A percentile compares a stretch with the other conserved stretches of the same genome.
phyloP scores from a whole-genome alignment of 2,888 invertebrate genomes.

The Eupithecia vulgata region DNA sequence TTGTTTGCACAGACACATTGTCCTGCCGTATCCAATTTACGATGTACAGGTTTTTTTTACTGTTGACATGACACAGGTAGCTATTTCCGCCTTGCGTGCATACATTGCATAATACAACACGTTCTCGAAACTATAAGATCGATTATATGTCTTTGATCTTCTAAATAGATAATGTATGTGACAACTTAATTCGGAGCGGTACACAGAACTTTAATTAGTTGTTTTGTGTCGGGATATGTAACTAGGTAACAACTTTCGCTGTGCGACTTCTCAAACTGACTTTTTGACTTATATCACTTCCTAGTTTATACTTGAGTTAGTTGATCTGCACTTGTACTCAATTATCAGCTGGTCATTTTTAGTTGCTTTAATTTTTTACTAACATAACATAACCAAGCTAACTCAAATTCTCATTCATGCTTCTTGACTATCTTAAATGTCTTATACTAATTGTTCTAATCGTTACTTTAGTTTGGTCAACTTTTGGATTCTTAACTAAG shows the following conservation, averaged over 20 bases:
- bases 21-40: slow-evolving; percentile 39
- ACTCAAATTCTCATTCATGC: not conserved
- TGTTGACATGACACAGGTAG: slow-evolving; percentile 41
- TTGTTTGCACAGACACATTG: slow-evolving; percentile 34
- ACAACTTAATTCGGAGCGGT: not conserved
- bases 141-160: not conserved
- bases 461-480: not conserved
- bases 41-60: slow-evolving; percentile 35
- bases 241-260: not conserved
- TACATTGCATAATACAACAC: not conserved
- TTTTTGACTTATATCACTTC: not conserved
- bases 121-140: not conserved
- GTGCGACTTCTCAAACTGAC: not conserved
- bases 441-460: not conserved
- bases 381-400: not conserved
- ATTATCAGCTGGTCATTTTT: not conserved
- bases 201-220: not conserved
- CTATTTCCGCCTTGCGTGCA: slow-evolving; percentile 52
- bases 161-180: slow-evolving; percentile 5
- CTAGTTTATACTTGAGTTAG: not conserved
- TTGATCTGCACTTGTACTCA: not conserved
- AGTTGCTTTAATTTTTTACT: not conserved
- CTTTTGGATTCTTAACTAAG: not conserved
- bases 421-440: not conserved
- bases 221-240: not conserved